Conservation (phyloP, 2,888 invertebrate genomes). For the Itoplectis maculator region DNA sequence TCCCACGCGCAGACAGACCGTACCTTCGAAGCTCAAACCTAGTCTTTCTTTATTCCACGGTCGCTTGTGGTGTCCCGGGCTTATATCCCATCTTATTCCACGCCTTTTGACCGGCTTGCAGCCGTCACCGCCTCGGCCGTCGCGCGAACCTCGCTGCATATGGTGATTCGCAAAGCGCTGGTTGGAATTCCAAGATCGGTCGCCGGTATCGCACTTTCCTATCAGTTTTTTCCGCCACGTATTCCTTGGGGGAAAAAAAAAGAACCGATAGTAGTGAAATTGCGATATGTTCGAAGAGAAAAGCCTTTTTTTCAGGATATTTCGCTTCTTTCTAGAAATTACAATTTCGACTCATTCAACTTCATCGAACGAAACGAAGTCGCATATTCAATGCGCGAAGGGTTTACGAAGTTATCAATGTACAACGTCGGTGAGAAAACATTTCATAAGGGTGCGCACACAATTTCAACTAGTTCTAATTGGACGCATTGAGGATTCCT, state of each 20-base stretch:
- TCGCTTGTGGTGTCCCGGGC: constrained; percentile 7
- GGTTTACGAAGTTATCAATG: neutral
- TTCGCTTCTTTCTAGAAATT: no score
- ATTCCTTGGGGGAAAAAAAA: no score
- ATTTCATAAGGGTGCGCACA: neutral
- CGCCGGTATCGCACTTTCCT: neutral
- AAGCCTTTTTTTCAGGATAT: no score
- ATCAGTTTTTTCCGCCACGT: neutral
- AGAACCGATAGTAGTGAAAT: no score
- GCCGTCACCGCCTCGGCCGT: constrained; percentile 19
- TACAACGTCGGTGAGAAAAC: neutral
- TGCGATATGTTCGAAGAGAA: no score
- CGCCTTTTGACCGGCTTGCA: constrained; percentile 8
- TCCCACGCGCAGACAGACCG: neutral
- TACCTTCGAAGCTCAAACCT: constrained; percentile 41
- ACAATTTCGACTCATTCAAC: no score
- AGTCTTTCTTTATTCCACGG: constrained; percentile 50
- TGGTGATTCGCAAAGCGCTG: neutral
- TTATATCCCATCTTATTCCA: constrained; percentile 29
- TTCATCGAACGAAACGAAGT: no score
- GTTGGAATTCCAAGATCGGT: neutral
- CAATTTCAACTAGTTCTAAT: constrained; percentile 55
- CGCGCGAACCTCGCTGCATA: constrained; percentile 3
- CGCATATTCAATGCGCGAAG: no score
- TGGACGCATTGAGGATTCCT: constrained; percentile 26